Evolutionary conservation across 2,113 vertebrate genomes (phyloP).

Genomic region (Pterocles burchelli): DNA sequence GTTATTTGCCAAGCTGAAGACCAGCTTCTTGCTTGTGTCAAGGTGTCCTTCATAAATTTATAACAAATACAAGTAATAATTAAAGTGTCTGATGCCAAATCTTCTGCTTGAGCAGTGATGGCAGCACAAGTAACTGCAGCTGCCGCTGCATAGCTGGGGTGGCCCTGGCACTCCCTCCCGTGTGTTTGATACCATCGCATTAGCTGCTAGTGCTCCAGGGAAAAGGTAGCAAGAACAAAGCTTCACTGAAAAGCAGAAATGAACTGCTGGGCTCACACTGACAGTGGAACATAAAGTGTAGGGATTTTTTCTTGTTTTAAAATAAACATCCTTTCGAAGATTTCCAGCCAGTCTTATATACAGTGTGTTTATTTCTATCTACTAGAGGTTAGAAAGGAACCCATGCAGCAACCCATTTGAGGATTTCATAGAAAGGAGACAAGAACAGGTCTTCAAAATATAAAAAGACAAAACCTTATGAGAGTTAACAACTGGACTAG

Average conservation of each 20-base stretch:
- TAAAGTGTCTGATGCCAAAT: not conserved
- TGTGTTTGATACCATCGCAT: not conserved
- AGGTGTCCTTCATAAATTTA: not conserved
- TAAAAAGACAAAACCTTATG: not conserved
- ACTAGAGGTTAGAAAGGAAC: not conserved
- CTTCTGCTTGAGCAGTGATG: not conserved
- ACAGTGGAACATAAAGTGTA: not conserved
- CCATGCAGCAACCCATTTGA: not conserved
- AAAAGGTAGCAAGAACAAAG: not conserved
- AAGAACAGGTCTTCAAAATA: not conserved
- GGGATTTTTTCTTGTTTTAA: not conserved
- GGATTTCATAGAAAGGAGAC: not conserved
- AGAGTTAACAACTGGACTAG: not conserved
- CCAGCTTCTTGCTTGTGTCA: not conserved
- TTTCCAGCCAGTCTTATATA: not conserved
- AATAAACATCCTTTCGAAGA: not conserved
- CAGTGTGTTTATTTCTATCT: not conserved
- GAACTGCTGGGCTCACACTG: not conserved
- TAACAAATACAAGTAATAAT: not conserved
- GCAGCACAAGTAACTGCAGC: accelerated
- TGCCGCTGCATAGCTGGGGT: accelerated
- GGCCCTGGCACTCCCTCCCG: not conserved
- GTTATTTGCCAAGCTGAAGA: not conserved
- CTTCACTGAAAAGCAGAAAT: not conserved
- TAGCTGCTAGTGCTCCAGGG: not conserved